These are phyloP conservation scores for Tenthredo distinguenda DNA, from an alignment of 2,888 invertebrate species.

Conservation along the genomic window DNA sequence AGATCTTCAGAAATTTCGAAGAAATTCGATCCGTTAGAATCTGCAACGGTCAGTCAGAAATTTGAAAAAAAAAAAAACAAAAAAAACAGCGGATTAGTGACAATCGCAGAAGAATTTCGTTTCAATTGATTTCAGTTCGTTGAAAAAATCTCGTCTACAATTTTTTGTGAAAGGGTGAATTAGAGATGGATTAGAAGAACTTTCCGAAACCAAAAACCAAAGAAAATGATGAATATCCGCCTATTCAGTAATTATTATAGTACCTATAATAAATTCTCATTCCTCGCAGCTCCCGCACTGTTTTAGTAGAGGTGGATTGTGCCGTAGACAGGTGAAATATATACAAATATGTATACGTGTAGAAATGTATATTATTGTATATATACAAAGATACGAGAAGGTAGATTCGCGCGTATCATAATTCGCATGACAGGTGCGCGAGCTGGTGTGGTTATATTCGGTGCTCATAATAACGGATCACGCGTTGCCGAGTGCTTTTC, in stretches of 20 bases:
- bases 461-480: constrained; percentile 35
- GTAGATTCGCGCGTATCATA: constrained; percentile 32
- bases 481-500: background rate
- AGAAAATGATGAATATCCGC: background rate
- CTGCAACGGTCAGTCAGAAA: background rate
- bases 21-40: background rate
- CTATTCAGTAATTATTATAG: too few relatives aligned
- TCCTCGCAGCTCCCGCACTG: background rate
- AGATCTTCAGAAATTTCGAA: background rate
- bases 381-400: constrained; percentile 1
- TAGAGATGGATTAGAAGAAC: background rate
- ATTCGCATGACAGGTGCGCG: constrained; percentile 40
- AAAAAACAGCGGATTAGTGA: background rate
- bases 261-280: background rate
- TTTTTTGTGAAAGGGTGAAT: too few relatives aligned
- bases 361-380: background rate
- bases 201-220: background rate
- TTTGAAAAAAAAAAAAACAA: background rate
- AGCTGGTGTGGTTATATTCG: constrained; percentile 5
- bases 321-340: background rate
- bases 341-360: background rate
- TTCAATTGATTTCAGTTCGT: background rate
- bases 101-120: background rate
- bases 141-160: background rate
- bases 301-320: background rate